These are phyloP conservation scores for Seriola dumerili DNA, from an alignment of 2,113 vertebrate species.

Conservation along the genomic window DNA sequence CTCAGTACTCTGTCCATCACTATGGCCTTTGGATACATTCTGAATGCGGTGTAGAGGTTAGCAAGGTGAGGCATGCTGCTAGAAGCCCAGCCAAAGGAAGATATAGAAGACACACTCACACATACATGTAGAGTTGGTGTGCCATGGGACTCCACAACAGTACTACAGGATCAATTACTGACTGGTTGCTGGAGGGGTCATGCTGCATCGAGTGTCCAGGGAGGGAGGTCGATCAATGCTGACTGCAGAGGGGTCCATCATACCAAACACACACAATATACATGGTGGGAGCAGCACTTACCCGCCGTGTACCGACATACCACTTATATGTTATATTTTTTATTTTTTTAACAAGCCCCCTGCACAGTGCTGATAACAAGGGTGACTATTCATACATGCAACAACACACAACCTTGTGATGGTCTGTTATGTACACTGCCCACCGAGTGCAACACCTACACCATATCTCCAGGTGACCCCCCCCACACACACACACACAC, in stretches of 20 bases:
- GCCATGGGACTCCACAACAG: conserved; percentile 70
- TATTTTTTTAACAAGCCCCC: conserved; percentile 42
- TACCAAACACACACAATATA: conserved; percentile 57
- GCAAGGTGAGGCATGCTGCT: conserved; percentile 49
- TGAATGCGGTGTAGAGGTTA: conserved; percentile 62
- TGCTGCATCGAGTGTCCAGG: conserved; percentile 75
- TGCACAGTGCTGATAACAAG: conserved; percentile 37
- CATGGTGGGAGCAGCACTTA: conserved; percentile 40
- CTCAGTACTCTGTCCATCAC: conserved; percentile 35
- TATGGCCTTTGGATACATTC: conserved; percentile 64
- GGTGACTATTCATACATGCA: conserved; percentile 31
- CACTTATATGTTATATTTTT: conserved; percentile 26
- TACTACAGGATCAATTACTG: conserved; percentile 83
- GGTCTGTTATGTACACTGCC: conserved; percentile 15
- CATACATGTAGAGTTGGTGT: conserved; percentile 56
- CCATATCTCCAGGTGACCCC: neutral
- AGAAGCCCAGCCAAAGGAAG: conserved; percentile 55
- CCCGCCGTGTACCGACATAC: conserved; percentile 47
- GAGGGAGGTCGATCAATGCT: conserved; percentile 79
- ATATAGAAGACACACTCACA: conserved; percentile 47
- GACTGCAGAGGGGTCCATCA: conserved; percentile 72
- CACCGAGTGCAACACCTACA: conserved; percentile 12
- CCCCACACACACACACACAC: neutral
- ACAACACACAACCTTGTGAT: conserved; percentile 3
- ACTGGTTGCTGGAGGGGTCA: conserved; percentile 81